Evolutionary conservation across 2,797 vertebrate genomes (phyloP), one percentile per base, ranked within the genome.

Genomic region (Sorex maritimensis): DNA sequence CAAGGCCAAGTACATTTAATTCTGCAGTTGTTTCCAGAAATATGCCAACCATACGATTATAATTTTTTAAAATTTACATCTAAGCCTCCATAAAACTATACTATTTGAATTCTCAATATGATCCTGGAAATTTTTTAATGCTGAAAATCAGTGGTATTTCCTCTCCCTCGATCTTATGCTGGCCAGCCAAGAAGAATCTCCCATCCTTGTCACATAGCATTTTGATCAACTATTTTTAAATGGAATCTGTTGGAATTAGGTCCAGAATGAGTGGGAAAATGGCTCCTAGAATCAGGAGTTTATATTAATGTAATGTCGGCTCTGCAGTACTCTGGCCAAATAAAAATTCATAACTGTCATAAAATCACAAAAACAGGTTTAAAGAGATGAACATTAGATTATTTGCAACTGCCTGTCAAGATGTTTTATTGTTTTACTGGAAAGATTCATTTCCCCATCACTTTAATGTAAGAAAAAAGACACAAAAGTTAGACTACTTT

Each of bases 141-240:
- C 71, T 92, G 34, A 93, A 93, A 94, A 82, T 34, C 72, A 77
- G 8, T 82, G 55, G 5, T 84, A 67, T 82, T 94, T 91, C 68
- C 65, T 93, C 61, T 84, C 55, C 38, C 15, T 88, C 15, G 19
- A 41, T 55, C 44, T 49, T 73, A 14, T 24, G 23, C 81, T 80
- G 6, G 10, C 71, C 15, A 55, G 26, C 67, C 78, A 88, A 90
- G 30, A 84, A 88, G 55, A 72, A 13, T n/a, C 69, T 90, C n/a
- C 65, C 26, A 79, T 71, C 30, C 63, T 95, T 75, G 7, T 74
- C 73, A 67, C 58, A 81, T 86, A 86, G 65, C 67, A 85, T 93
- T 95, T 84, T 86, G 55, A 81, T 86, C 61, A 86, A n/a, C 58
- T 94, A 79, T 81, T 93, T 94, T 91, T 55, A 90, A 88, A 86